These are phyloP conservation scores for Chrysochloris asiatica DNA, from an alignment of 2,113 vertebrate genomes.

Conservation along the genomic window DNA sequence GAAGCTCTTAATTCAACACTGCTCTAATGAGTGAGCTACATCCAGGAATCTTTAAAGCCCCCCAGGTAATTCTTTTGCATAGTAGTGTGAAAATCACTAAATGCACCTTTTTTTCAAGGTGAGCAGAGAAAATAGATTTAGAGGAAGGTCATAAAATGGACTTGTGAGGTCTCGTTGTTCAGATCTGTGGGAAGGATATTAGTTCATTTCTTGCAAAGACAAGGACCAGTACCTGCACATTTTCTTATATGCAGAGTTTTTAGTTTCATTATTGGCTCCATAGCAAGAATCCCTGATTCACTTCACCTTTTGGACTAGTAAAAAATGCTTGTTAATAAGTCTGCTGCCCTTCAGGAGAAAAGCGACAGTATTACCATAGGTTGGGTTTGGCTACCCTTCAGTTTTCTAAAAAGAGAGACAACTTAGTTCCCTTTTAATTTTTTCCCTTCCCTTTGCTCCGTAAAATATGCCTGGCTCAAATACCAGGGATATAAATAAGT, in stretches of 20 bases:
- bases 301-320: background rate
- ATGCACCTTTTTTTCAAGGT: too few species aligned
- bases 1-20: background rate
- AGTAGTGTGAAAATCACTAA: background rate
- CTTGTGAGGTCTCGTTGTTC: accelerated
- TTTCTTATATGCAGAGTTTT: background rate
- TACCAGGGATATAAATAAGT: conserved; percentile 53
- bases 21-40: background rate
- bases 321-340: too few species aligned
- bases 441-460: background rate
- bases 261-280: background rate
- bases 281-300: background rate
- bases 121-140: background rate
- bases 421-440: background rate
- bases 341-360: too few species aligned
- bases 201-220: background rate
- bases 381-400: too few species aligned
- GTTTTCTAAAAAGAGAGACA: too few species aligned
- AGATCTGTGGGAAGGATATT: accelerated
- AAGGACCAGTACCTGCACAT: background rate
- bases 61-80: background rate
- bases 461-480: background rate
- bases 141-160: background rate
- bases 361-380: too few species aligned
- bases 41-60: background rate